Conservation (phyloP, 2,797 vertebrate species). For the Oreonectes daqikongensis region DNA sequence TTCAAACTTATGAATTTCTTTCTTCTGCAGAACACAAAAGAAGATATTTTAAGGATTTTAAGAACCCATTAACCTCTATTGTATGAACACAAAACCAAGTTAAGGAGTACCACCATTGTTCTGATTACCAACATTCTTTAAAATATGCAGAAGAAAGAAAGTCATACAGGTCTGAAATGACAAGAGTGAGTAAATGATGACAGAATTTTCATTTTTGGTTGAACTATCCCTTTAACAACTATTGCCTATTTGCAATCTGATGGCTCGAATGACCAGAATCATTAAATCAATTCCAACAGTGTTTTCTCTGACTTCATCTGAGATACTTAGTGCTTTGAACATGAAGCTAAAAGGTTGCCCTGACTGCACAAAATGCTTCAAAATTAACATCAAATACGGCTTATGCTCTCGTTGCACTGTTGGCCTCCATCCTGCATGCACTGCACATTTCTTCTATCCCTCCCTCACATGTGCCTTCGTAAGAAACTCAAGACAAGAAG, state of each 20-base stretch:
- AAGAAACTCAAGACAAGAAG: conserved; percentile 64
- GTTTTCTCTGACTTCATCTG: conserved; percentile 47
- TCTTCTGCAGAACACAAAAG: too few species aligned
- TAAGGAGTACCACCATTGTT: too few species aligned
- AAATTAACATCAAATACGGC: conserved; percentile 50
- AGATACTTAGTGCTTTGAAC: conserved; percentile 58
- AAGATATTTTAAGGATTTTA: too few species aligned
- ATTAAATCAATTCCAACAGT: conserved; percentile 33
- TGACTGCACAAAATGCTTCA: conserved; percentile 37
- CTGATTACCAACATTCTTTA: too few species aligned
- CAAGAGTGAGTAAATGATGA: too few species aligned
- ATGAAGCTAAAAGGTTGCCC: conserved; percentile 49
- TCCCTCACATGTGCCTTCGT: conserved; percentile 47
- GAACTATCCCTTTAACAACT: neutral
- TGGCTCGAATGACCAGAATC: conserved; percentile 48
- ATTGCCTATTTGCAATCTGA: conserved; percentile 19
- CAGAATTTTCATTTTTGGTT: too few species aligned
- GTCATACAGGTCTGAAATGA: too few species aligned
- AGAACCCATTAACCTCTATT: too few species aligned
- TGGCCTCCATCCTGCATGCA: conserved; percentile 49
- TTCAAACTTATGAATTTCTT: too few species aligned
- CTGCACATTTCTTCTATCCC: conserved; percentile 39
- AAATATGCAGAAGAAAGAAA: too few species aligned
- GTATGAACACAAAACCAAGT: too few species aligned
- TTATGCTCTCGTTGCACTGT: conserved; percentile 48